Evolutionary conservation across 2,113 vertebrate genomes (phyloP).

Genomic region (Cryptotis parvus): DNA sequence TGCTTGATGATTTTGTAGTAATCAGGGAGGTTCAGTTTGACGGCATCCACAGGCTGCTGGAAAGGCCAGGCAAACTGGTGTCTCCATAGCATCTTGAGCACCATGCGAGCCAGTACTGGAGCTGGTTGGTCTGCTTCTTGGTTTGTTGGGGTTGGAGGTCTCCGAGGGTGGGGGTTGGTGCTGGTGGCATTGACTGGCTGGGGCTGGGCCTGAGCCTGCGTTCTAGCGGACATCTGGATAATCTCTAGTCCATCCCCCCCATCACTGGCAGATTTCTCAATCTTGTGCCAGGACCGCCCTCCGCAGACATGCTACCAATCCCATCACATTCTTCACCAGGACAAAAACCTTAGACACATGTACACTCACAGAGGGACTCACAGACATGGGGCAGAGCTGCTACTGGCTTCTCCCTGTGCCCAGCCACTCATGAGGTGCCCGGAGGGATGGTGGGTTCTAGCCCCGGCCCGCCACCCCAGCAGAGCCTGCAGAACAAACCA

Average conservation of each 20-base stretch:
- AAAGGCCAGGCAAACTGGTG: constrained; percentile 99
- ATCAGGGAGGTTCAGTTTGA: constrained; percentile 98
- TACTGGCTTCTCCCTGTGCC: too few species aligned
- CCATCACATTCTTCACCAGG: constrained; percentile 97
- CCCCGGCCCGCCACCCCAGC: too few species aligned
- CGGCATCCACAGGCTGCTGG: constrained; percentile 95
- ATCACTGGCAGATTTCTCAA: constrained; percentile 94
- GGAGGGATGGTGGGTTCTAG: too few species aligned
- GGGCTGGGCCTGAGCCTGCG: constrained; percentile 91
- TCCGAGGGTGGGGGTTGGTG: constrained; percentile 92
- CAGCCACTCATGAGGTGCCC: too few species aligned
- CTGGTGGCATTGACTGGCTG: constrained; percentile 82
- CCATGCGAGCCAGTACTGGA: constrained; percentile 97
- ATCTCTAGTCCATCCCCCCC: constrained; percentile 96
- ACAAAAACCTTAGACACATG: too few species aligned
- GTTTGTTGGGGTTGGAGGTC: constrained; percentile 89
- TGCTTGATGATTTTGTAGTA: constrained; percentile 98
- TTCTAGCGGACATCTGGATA: constrained; percentile 94
- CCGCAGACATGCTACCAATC: constrained; percentile 95
- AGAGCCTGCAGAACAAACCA: too few species aligned
- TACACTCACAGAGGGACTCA: too few species aligned
- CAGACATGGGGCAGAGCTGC: too few species aligned
- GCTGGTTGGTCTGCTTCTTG: constrained; percentile 98
- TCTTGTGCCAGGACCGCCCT: constrained; percentile 96
- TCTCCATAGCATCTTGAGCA: constrained; percentile 96